Evolutionary conservation across 2,797 vertebrate genomes (phyloP), one percentile per base, ranked within the genome.

Genomic region (Syndactyla subalaris): DNA sequence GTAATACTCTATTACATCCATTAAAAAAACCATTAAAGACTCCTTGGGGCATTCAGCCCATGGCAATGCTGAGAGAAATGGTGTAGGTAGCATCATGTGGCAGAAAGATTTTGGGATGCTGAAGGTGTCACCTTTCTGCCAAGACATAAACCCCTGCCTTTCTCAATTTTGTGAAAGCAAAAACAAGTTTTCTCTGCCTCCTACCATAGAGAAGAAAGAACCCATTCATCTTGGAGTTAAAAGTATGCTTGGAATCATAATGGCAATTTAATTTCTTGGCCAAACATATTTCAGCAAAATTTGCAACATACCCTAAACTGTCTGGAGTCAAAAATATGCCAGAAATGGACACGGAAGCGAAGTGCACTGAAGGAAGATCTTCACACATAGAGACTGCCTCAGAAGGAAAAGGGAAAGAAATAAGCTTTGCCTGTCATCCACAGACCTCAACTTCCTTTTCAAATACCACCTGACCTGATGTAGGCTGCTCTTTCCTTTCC

Each of bases 61-160:
- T 1, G 6, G 26, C 34, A 45, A 45, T 2, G 4, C 29, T 29
- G 59, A 83, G 34, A 82, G 19, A 36, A 16, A 12, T 21, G 12
- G 11, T 4, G 4, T 27, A 14, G 29, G 38, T 6, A 41, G 4
- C 46, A 79, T 14, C 0, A 0, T 5, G 20, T 24, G 48, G 49
- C 55, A 89, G 36, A 58, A 93, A 67, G 21, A n/a, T 41, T 76
- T 89, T 63, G 32, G 38, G n/a, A 29, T 46, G 29, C 32, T 73
- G 55, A 26, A 63, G 8, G 11, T 52, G 41, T 16, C 55, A 82
- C 32, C 45, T 49, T 68, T 66, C 49, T 66, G 39, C 34, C 36
- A 79, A 82, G 74, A 46, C 9, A 79, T 7, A 76, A 82, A n/a
- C 4, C 6, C 22, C 21, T 41, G 12, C 2, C 75, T 70, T 91